These are phyloP conservation scores for Dromiciops gliroides DNA, from an alignment of 2,113 vertebrate genomes.

Conservation along the genomic window DNA sequence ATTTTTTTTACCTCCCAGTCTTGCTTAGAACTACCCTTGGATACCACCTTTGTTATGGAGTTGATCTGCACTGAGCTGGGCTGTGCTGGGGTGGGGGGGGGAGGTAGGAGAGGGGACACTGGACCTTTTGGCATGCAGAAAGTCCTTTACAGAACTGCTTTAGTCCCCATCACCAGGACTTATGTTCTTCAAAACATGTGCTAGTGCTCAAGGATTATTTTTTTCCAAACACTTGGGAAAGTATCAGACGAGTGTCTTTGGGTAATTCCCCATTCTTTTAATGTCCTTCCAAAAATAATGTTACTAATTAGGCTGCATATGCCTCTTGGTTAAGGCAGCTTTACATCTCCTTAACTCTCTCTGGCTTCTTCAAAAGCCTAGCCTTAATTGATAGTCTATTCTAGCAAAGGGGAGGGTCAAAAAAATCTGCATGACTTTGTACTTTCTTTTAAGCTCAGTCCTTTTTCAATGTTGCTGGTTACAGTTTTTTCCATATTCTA, in stretches of 20 bases:
- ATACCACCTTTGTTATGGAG: not conserved
- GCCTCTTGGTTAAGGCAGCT: not conserved
- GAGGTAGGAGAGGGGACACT: not conserved
- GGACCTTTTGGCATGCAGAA: not conserved
- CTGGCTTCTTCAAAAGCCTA: not conserved
- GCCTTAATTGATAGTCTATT: not conserved
- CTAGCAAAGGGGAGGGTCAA: not conserved
- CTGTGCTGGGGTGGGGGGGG: not conserved
- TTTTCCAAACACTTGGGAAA: not conserved
- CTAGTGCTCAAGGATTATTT: not conserved
- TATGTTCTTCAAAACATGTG: not conserved
- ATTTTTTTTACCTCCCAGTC: not conserved
- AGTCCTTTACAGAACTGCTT: not conserved
- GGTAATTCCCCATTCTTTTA: not conserved
- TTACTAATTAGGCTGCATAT: not conserved
- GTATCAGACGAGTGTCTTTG: not conserved
- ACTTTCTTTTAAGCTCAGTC: not conserved
- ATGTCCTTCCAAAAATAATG: slow-evolving; percentile 3
- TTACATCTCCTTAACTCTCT: not conserved
- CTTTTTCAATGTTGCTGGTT: not conserved
- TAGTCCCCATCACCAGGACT: not conserved
- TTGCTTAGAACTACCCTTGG: not conserved
- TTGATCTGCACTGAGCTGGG: not conserved
- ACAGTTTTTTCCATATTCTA: not conserved
- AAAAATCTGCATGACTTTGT: not conserved